phyloP scores from a whole-genome alignment of 2,888 invertebrate species.

The Hirtodrosophila trivittata region DNA sequence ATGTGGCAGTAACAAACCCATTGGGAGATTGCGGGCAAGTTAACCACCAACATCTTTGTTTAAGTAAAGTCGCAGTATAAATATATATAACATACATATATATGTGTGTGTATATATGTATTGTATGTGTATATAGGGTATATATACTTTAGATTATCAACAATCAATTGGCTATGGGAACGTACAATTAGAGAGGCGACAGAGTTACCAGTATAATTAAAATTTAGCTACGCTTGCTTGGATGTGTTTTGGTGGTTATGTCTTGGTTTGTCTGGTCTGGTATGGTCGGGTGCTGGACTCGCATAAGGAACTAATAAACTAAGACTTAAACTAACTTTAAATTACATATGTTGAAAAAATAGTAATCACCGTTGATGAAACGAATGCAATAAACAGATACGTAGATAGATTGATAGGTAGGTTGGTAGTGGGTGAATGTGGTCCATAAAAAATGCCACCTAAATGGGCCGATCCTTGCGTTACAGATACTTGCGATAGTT shows the following conservation, averaged over 20 bases:
- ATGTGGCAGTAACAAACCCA: conserved; percentile 34
- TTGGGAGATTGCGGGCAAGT: conserved; percentile 30
- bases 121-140: conserved; percentile 22
- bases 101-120: conserved; percentile 22
- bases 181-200: conserved; percentile 59
- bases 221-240: conserved; percentile 48
- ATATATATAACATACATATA: conserved; percentile 7
- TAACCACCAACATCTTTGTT: conserved; percentile 25
- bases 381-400: conserved; percentile 46
- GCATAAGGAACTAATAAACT: conserved; percentile 68
- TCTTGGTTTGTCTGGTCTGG: conserved; percentile 27
- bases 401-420: conserved; percentile 19
- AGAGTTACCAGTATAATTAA: conserved; percentile 37
- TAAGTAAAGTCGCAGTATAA: conserved; percentile 43
- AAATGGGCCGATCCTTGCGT: conserved; percentile 57
- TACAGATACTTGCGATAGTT: conserved; percentile 84
- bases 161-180: conserved; percentile 75
- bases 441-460: conserved; percentile 35
- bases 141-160: conserved; percentile 54
- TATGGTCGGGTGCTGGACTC: conserved; percentile 29
- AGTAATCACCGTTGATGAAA: conserved; percentile 49
- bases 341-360: conserved; percentile 52
- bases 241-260: conserved; percentile 30
- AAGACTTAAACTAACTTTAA: conserved; percentile 65
- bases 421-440: conserved; percentile 10